These are phyloP conservation scores for Pantherophis alleghaniensis DNA, from an alignment of 2,797 vertebrate species.

Conservation along the genomic window DNA sequence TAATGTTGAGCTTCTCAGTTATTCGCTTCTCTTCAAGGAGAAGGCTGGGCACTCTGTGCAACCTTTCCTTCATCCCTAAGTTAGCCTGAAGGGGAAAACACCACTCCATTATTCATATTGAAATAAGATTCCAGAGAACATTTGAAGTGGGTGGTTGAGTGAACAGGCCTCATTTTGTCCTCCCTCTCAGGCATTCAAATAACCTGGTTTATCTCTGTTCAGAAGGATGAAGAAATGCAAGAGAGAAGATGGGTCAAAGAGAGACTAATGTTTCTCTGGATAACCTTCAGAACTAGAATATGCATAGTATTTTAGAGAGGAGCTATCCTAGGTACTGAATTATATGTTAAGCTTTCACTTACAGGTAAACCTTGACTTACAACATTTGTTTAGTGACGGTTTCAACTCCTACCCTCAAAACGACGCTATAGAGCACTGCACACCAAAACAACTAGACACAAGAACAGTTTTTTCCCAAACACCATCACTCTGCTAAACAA, in stretches of 20 bases:
- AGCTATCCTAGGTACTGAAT: neutral
- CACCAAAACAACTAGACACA: too few relatives aligned
- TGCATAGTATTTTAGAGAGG: neutral
- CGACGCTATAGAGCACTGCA: too few relatives aligned
- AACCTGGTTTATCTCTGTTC: neutral
- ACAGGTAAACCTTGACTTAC: neutral
- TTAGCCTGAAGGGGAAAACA: neutral
- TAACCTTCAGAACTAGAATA: neutral
- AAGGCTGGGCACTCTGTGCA: neutral
- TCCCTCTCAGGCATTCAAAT: neutral
- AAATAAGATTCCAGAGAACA: neutral
- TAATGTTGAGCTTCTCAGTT: neutral
- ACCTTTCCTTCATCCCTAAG: neutral
- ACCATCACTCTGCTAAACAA: too few relatives aligned
- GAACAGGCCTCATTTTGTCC: neutral
- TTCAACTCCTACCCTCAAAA: too few relatives aligned
- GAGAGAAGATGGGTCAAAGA: neutral
- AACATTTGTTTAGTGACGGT: neutral
- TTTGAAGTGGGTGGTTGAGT: neutral
- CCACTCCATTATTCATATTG: too few relatives aligned
- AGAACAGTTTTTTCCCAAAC: too few relatives aligned
- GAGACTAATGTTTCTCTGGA: neutral
- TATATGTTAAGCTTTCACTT: neutral
- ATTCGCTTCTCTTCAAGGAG: neutral
- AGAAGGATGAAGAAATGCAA: neutral